Percentiles rank a stretch among this genome's conserved stretches.
Conservation (phyloP, 1,140 invertebrate species). For the Bombus balteatus region DNA sequence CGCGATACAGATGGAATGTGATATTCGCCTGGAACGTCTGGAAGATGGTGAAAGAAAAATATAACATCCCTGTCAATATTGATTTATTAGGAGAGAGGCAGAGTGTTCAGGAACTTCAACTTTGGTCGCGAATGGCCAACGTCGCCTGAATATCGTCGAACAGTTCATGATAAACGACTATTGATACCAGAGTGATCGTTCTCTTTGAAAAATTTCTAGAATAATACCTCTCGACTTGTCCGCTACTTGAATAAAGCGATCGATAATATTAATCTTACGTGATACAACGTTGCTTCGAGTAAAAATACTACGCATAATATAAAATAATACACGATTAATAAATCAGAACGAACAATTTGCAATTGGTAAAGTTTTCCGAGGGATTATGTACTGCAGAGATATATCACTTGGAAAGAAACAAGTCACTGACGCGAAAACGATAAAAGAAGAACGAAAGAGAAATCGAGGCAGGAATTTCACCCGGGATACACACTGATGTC, state of each 20-base stretch:
- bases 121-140: slow-evolving; percentile 12
- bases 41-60: slow-evolving; percentile 5
- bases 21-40: background rate
- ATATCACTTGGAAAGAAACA: background rate
- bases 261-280: background rate
- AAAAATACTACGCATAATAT: background rate
- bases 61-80: slow-evolving; percentile 41
- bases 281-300: background rate
- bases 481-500: slow-evolving; percentile 44
- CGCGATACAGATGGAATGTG: slow-evolving; percentile 14
- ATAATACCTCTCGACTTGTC: background rate
- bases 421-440: background rate
- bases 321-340: background rate
- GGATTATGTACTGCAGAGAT: background rate
- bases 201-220: slow-evolving; percentile 1
- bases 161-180: slow-evolving; percentile 39
- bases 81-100: slow-evolving; percentile 39
- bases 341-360: background rate
- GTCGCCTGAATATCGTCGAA: slow-evolving; percentile 27
- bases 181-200: slow-evolving; percentile 14
- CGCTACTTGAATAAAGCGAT: background rate
- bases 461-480: slow-evolving; percentile 41
- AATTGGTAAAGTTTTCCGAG: background rate
- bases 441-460: slow-evolving; percentile 33
- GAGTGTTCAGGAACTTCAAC: slow-evolving; percentile 40